Percentiles rank a stretch among this genome's conserved stretches.
Evolutionary conservation across 2,113 vertebrate species (phyloP).

Genomic region (Formicarius rufipectus): DNA sequence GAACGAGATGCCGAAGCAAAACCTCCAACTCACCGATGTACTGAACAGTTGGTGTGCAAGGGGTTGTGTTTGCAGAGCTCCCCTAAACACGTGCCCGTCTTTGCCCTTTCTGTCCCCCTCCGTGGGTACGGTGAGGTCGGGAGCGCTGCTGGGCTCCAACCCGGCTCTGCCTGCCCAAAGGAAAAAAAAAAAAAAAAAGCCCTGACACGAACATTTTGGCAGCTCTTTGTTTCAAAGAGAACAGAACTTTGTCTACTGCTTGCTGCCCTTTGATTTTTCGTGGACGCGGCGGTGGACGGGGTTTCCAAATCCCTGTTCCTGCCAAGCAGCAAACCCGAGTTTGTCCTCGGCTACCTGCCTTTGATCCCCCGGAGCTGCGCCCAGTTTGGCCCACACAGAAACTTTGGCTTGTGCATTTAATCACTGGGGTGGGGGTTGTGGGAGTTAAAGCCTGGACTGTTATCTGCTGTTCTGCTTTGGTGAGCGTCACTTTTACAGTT

Average conservation of each 20-base stretch:
- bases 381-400: background rate
- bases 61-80: background rate
- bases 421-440: background rate
- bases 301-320: background rate
- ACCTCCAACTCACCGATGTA: background rate
- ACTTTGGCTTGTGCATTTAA: background rate
- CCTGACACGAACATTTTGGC: background rate
- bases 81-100: background rate
- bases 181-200: background rate
- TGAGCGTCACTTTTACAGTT: background rate
- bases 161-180: background rate
- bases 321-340: background rate
- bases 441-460: background rate
- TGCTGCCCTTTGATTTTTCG: constrained; percentile 1
- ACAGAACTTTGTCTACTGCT: background rate
- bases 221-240: background rate
- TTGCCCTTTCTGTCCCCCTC: background rate
- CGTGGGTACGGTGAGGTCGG: background rate
- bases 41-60: background rate
- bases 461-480: background rate
- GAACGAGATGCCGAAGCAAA: background rate
- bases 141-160: background rate
- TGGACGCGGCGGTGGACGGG: background rate
- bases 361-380: background rate
- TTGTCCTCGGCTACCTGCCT: background rate